Percentiles rank a stretch among this genome's conserved stretches.
These are phyloP conservation scores for Sycobia sp. DNA, from an alignment of 1,140 invertebrate genomes.

Conservation along the genomic window DNA sequence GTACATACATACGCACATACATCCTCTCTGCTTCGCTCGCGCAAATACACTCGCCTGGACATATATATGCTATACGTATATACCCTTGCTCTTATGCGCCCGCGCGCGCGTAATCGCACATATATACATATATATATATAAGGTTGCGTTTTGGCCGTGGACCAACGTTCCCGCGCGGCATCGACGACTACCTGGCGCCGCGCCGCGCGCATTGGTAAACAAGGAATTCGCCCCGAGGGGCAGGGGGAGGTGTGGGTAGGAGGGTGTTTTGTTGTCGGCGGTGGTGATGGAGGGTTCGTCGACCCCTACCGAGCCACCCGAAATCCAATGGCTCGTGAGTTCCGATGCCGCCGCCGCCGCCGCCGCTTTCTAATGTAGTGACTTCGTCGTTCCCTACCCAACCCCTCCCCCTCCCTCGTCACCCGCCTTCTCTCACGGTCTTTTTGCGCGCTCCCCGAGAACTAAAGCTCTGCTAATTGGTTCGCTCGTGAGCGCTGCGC, in stretches of 20 bases:
- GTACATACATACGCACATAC: no score
- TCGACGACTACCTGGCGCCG: slow-evolving; percentile 33
- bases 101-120: neutral
- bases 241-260: no score
- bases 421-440: neutral
- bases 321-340: neutral
- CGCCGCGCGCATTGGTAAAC: slow-evolving; percentile 19
- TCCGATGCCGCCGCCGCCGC: neutral
- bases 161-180: slow-evolving; percentile 35
- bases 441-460: neutral
- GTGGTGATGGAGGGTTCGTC: slow-evolving; percentile 30
- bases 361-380: neutral
- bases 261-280: no score
- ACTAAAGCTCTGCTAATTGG: no score
- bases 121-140: no score
- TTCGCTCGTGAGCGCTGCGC: no score
- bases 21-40: no score
- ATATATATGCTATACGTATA: no score
- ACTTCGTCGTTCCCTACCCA: neutral
- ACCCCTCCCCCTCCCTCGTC: neutral
- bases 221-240: no score
- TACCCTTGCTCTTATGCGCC: no score
- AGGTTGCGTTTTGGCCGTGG: slow-evolving; percentile 21
- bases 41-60: no score
- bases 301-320: slow-evolving; percentile 11